Evolutionary conservation across 2,888 invertebrate genomes (phyloP), one percentile per base, ranked within the genome.

Genomic region (Anorthoa munda): DNA sequence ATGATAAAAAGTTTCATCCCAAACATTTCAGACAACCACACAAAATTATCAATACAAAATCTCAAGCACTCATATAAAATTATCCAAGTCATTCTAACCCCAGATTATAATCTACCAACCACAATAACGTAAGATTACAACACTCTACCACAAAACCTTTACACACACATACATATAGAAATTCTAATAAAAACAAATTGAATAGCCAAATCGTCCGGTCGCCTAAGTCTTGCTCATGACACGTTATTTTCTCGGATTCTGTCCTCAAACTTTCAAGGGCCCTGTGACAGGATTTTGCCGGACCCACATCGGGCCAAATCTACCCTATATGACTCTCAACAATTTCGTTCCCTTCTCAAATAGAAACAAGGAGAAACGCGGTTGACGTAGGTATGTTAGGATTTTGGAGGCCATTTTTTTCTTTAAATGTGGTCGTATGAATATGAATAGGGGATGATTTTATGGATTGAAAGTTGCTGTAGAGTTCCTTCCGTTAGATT

Each of bases 341-440:
- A 90, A 93, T 93, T 94, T 91, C 86, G 89, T 91, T 92, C 82
- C 93, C 92, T 93, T 86, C 87, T 93, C 92, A 93, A 92, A 93
- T 92, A 90, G 91, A 92, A 93, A 93, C 93, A 93, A 93, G 91
- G 86, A 80, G 80, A 88, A 91, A 90, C 91, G 89, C 90, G 88
- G 89, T 86, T 90, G 91, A 90, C 91, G 89, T 87, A 26, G 80
- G 80, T 21, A 45, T 53, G 72, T 46, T 26, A 51, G 58, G 51
- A 64, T 71, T 79, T 60, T 58, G 56, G 66, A 39, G 31, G 45
- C 12, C n/a, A 58, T 63, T 83, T 58, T 53, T 67, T 63, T 67
- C 50, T 18, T n/a, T 59, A 23, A 65, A 79, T 65, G 50, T 59
- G 23, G 17, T 56, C 7, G 39, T 46, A 45, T 75, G 67, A 83